Evolutionary conservation across 2,113 vertebrate species (phyloP).

Genomic region (Protobothrops mucrosquamatus): DNA sequence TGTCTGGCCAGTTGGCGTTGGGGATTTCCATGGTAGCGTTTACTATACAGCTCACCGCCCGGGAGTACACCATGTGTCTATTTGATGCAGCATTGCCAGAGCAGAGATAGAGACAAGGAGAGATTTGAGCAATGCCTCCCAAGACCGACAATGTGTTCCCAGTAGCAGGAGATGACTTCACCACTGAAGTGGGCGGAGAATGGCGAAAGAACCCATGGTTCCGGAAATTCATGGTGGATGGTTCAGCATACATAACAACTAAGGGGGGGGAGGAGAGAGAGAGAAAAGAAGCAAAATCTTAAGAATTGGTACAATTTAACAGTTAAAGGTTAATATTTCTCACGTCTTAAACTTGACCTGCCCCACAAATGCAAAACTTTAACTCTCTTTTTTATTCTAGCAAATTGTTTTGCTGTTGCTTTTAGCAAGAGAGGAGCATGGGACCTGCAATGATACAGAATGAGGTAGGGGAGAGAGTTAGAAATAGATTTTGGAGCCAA

Average conservation of each 20-base stretch:
- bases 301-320: not conserved
- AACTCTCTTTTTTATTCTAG: not conserved
- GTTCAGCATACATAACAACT: conserved; percentile 37
- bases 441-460: not conserved
- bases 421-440: not conserved
- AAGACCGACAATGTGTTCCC: conserved; percentile 13
- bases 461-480: not conserved
- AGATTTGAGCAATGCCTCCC: conserved; percentile 49
- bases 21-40: conserved; percentile 53
- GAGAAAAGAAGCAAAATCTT: not conserved
- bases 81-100: conserved; percentile 46
- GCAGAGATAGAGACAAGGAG: conserved; percentile 51
- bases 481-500: not conserved
- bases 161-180: not conserved
- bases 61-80: conserved; percentile 36
- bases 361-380: not conserved
- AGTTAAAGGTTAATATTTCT: not conserved
- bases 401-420: not conserved
- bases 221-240: conserved; percentile 46
- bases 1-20: conserved; percentile 51
- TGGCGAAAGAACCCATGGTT: conserved; percentile 36
- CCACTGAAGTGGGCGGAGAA: conserved; percentile 23
- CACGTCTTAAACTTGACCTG: not conserved
- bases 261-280: not conserved
- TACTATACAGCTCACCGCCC: conserved; percentile 50